A percentile compares a stretch with the other conserved stretches of the same genome.
Conservation (phyloP, 2,888 invertebrate species). For the Macrostomum cliftonense region DNA sequence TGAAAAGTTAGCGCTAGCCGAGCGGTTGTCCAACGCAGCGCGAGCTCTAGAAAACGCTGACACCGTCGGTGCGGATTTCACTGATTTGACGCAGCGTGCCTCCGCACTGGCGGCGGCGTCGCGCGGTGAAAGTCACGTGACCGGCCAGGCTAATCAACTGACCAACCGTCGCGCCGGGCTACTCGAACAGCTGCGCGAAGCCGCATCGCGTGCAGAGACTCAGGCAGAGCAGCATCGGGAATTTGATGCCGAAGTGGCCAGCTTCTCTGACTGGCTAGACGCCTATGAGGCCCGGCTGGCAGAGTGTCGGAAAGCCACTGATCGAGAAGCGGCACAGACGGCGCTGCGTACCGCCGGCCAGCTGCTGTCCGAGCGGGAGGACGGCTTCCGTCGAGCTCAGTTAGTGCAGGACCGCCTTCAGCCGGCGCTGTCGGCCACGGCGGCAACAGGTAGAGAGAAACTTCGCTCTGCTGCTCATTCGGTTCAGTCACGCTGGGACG, state of each 20-base stretch:
- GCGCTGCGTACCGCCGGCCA: not conserved
- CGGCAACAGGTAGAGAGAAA: conserved; percentile 54
- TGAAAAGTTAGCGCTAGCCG: not conserved
- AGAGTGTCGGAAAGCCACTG: not conserved
- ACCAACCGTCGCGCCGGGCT: not conserved
- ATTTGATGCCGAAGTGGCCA: not conserved
- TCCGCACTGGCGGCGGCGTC: not conserved
- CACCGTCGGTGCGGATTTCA: not conserved
- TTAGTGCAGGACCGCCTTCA: not conserved
- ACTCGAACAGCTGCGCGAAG: not conserved
- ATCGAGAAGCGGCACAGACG: not conserved
- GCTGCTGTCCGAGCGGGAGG: conserved; percentile 1
- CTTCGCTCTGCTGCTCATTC: conserved; percentile 55
- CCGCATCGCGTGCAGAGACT: not conserved
- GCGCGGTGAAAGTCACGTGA: not conserved
- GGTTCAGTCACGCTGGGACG: conserved; percentile 49
- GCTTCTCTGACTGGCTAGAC: not conserved
- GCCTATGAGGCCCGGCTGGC: conserved; percentile 1
- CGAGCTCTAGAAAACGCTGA: not conserved
- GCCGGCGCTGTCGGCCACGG: conserved; percentile 46
- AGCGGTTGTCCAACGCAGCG: not conserved
- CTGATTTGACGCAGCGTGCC: not conserved
- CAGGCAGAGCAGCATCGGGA: conserved; percentile 1
- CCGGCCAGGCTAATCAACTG: not conserved
- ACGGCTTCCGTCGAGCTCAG: conserved; percentile 1